These are phyloP conservation scores for Lasioglossum baleicum DNA, from an alignment of 1,140 invertebrate species.

Conservation along the genomic window DNA sequence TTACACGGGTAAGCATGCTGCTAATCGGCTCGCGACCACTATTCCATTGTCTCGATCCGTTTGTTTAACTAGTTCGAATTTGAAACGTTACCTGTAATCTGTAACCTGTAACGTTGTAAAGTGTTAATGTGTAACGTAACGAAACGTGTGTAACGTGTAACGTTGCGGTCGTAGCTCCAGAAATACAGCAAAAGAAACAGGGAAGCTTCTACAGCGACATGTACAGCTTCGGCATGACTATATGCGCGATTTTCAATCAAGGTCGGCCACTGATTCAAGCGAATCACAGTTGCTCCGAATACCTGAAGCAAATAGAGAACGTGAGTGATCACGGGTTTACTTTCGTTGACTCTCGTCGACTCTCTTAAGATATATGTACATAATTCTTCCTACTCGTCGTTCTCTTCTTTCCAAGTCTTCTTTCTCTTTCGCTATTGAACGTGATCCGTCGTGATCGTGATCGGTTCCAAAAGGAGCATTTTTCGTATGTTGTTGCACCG, in stretches of 20 bases:
- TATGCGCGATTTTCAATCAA: conserved; percentile 94
- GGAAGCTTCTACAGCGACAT: conserved; percentile 95
- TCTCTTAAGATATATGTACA: neutral
- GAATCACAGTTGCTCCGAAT: conserved; percentile 91
- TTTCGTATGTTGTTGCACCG: conserved; percentile 5
- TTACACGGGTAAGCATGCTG: conserved; percentile 86
- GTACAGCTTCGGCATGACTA: conserved; percentile 96
- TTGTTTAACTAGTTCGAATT: neutral
- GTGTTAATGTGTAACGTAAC: too few species aligned
- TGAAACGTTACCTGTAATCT: conserved; percentile 27
- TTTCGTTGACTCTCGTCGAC: neutral
- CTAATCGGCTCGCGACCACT: neutral
- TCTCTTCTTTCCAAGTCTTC: conserved; percentile 2
- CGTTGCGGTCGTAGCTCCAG: conserved; percentile 85
- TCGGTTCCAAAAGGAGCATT: neutral
- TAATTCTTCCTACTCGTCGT: neutral
- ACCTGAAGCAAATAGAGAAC: conserved; percentile 93
- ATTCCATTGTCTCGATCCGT: too few species aligned
- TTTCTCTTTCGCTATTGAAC: neutral
- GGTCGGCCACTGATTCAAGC: conserved; percentile 93
- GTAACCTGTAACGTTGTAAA: too few species aligned
- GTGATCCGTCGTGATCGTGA: neutral
- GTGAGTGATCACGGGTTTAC: conserved; percentile 83
- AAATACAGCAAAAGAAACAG: conserved; percentile 90
- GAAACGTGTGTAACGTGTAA: neutral